Evolutionary conservation across 2,888 invertebrate genomes (phyloP).

Genomic region (Lithophane socia): DNA sequence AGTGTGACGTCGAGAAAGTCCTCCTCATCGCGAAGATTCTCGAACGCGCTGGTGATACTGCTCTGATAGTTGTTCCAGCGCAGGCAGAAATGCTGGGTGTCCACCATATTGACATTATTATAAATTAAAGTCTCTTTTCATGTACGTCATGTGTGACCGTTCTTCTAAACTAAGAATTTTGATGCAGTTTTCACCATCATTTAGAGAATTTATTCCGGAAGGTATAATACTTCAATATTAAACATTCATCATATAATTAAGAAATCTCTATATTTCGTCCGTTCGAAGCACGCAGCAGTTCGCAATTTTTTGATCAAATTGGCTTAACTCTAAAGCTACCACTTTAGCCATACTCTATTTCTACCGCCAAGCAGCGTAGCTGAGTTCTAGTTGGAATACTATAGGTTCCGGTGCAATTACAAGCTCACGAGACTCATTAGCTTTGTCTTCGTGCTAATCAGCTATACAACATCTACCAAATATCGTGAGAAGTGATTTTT

Average conservation of each 20-base stretch:
- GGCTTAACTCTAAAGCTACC: background rate
- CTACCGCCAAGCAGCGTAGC: no score
- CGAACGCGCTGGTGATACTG: conserved; percentile 98
- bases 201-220: no score
- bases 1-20: conserved; percentile 98
- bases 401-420: background rate
- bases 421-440: background rate
- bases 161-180: no score
- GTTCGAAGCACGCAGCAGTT: background rate
- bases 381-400: background rate
- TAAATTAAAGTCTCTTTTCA: background rate
- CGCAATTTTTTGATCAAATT: no score
- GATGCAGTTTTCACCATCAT: no score
- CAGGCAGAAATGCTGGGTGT: conserved; percentile 98
- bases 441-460: background rate
- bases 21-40: conserved; percentile 97
- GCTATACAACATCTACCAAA: background rate
- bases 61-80: conserved; percentile 99
- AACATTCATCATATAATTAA: no score
- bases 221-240: no score
- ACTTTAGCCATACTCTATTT: background rate
- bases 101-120: conserved; percentile 92
- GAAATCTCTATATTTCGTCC: background rate
- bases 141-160: no score
- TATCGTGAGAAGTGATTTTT: background rate